Conservation (phyloP, 2,888 invertebrate genomes). For the Xylophagus ater region DNA sequence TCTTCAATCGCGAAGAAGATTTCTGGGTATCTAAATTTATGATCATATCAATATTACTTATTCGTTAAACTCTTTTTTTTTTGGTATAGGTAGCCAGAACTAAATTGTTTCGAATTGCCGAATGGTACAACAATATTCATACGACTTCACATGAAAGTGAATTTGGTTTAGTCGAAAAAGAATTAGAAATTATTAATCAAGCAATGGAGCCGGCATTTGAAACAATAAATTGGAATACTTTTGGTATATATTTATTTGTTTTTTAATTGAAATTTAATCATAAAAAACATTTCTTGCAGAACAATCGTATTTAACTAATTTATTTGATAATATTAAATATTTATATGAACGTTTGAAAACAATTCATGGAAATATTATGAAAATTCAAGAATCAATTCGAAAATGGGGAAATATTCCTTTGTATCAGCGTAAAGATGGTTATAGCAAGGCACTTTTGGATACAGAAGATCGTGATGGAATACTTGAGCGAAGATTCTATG, state of each 20-base stretch:
- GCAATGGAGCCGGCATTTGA: slow-evolving; percentile 57
- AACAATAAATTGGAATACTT: slow-evolving; percentile 63
- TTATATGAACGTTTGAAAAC: slow-evolving; percentile 56
- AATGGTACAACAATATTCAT: slow-evolving; percentile 75
- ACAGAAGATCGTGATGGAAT: slow-evolving; percentile 31
- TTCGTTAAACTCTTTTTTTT: slow-evolving; percentile 11
- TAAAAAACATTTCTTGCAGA: slow-evolving; percentile 33
- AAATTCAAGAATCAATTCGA: slow-evolving; percentile 46
- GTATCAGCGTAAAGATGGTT: slow-evolving; percentile 59
- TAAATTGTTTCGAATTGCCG: slow-evolving; percentile 50
- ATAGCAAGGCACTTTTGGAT: slow-evolving; percentile 45
- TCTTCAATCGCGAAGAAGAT: slow-evolving; percentile 58
- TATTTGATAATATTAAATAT: slow-evolving; percentile 56
- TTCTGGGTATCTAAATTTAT: slow-evolving; percentile 46
- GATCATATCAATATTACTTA: slow-evolving; percentile 16
- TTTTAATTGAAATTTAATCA: background rate
- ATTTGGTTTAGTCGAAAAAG: slow-evolving; percentile 60
- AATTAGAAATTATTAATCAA: slow-evolving; percentile 62
- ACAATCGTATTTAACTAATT: slow-evolving; percentile 56
- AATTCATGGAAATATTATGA: slow-evolving; percentile 54
- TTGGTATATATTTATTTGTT: slow-evolving; percentile 45
- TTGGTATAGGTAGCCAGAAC: slow-evolving; percentile 43
- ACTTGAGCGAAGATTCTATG: slow-evolving; percentile 26
- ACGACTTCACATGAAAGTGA: slow-evolving; percentile 65
- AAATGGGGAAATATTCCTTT: slow-evolving; percentile 66